Conservation (phyloP, 2,113 vertebrate genomes). For the Sylvilagus bachmani region DNA sequence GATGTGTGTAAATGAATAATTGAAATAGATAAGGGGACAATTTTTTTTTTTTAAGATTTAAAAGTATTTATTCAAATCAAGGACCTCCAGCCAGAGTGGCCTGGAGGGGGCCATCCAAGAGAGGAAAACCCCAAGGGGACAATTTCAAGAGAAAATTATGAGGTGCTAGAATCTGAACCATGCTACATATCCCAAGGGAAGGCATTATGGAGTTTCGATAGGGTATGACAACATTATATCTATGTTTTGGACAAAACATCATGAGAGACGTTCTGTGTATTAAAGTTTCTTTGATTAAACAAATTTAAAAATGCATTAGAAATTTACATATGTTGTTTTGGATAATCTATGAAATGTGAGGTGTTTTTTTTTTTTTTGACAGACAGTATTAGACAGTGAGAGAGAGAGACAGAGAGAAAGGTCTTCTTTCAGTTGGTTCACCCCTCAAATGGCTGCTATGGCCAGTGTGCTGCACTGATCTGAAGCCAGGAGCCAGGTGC, state of each 20-base stretch:
- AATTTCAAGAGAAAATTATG: conserved; percentile 3
- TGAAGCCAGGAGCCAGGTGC: too few species aligned
- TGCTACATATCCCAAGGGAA: neutral
- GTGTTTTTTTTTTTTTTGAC: too few species aligned
- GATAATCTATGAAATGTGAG: neutral
- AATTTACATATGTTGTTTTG: neutral
- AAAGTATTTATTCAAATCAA: too few species aligned
- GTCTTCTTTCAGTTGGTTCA: too few species aligned
- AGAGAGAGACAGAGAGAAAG: too few species aligned
- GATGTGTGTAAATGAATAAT: neutral
- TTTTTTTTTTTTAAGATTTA: too few species aligned
- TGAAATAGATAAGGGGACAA: neutral
- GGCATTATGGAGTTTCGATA: neutral
- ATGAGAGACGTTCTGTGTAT: neutral
- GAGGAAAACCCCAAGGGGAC: too few species aligned
- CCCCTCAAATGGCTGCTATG: too few species aligned
- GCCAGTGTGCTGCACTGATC: too few species aligned
- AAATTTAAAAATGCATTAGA: neutral
- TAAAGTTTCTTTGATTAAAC: neutral
- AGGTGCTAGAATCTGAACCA: neutral
- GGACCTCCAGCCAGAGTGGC: too few species aligned
- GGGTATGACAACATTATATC: neutral
- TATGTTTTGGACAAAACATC: neutral
- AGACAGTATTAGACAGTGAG: too few species aligned
- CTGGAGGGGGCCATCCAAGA: too few species aligned